phyloP scores from a whole-genome alignment of 2,113 vertebrate species.

The Chunga burmeisteri region DNA sequence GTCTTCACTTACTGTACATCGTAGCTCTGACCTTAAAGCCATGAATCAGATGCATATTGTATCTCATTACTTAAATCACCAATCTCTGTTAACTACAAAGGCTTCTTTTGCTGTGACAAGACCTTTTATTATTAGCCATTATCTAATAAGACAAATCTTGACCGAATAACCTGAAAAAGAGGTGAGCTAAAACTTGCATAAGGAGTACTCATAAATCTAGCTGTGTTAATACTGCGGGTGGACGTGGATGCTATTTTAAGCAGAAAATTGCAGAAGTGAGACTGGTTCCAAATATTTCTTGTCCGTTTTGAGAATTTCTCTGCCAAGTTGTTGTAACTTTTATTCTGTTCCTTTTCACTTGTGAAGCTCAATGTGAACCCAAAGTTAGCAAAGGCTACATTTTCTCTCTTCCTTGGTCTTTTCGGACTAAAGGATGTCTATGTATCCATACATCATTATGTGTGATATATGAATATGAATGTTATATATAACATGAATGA shows the following conservation, averaged over 20 bases:
- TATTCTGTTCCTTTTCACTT: background rate
- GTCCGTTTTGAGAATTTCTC: background rate
- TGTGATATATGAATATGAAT: background rate
- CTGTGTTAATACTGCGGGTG: background rate
- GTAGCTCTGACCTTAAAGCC: background rate
- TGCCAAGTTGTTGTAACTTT: background rate
- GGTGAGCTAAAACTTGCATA: background rate
- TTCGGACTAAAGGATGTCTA: background rate
- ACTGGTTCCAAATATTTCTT: background rate
- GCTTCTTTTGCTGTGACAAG: background rate
- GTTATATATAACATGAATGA: background rate
- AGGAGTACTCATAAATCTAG: background rate
- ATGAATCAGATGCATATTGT: background rate
- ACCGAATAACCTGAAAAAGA: constrained; percentile 18
- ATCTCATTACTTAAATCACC: constrained; percentile 28
- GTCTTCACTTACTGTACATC: background rate
- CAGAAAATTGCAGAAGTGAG: background rate
- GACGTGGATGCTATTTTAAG: background rate
- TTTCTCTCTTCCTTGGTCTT: background rate
- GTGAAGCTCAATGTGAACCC: background rate
- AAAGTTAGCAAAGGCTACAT: background rate
- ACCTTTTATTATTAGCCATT: constrained; percentile 27
- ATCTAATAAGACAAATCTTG: constrained; percentile 34
- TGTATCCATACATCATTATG: background rate
- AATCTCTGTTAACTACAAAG: background rate